These are phyloP conservation scores for Corythornis cristatus DNA, from an alignment of 2,113 vertebrate species.

Conservation along the genomic window DNA sequence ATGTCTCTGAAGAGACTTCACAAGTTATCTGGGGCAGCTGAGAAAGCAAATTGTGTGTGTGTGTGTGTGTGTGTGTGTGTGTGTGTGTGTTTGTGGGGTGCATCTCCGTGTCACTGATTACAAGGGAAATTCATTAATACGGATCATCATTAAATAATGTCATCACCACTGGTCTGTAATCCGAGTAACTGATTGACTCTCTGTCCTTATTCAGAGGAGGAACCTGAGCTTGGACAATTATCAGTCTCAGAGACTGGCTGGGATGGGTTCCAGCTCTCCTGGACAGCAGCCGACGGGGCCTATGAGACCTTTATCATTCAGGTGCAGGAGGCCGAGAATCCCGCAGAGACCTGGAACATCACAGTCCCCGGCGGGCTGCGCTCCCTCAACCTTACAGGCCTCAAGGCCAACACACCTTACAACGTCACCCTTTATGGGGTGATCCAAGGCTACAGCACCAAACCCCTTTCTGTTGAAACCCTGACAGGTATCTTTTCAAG, in stretches of 20 bases:
- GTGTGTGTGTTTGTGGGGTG: too few relatives aligned
- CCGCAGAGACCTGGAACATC: conserved; percentile 73
- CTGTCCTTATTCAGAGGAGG: conserved; percentile 85
- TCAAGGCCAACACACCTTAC: conserved; percentile 85
- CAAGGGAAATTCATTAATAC: not conserved
- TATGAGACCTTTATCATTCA: conserved; percentile 88
- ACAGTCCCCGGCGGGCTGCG: conserved; percentile 77
- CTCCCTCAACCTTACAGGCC: conserved; percentile 77
- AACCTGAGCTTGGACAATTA: conserved; percentile 83
- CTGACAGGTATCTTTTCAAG: conserved; percentile 66
- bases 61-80: too few relatives aligned
- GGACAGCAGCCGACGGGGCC: conserved; percentile 81
- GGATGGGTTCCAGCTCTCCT: conserved; percentile 90
- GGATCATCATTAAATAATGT: not conserved
- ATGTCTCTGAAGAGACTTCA: not conserved
- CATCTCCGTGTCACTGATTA: not conserved
- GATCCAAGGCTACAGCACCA: conserved; percentile 76
- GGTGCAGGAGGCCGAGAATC: conserved; percentile 80
- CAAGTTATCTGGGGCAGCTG: not conserved
- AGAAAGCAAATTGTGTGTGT: not conserved
- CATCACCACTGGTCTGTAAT: not conserved
- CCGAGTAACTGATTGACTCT: conserved; percentile 60
- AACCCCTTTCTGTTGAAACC: conserved; percentile 60
- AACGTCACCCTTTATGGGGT: conserved; percentile 81
- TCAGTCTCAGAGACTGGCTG: conserved; percentile 82